These are phyloP conservation scores for Rhynchophorus ferrugineus DNA, from an alignment of 1,140 invertebrate genomes.

Conservation along the genomic window DNA sequence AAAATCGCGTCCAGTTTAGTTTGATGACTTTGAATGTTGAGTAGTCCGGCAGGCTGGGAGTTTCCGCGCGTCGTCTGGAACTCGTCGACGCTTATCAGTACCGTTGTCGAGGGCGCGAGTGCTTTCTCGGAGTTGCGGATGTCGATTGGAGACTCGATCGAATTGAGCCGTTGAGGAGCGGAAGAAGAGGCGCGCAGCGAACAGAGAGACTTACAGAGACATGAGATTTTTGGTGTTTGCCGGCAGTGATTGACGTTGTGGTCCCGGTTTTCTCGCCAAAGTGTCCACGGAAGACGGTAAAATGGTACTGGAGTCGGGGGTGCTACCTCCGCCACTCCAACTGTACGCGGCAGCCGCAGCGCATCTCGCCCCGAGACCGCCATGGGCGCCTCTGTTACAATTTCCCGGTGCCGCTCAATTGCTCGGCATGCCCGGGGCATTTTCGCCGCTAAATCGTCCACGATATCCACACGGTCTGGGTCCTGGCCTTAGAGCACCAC, in stretches of 20 bases:
- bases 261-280: slow-evolving; percentile 12
- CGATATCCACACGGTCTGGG: slow-evolving; percentile 35
- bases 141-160: not conserved
- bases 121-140: slow-evolving; percentile 4
- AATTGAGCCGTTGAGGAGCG: slow-evolving; percentile 6
- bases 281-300: slow-evolving; percentile 28
- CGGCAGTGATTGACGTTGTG: slow-evolving; percentile 5
- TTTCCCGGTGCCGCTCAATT: slow-evolving; percentile 36
- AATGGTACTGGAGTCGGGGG: slow-evolving; percentile 40
- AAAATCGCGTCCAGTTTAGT: not conserved
- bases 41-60: not conserved
- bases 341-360: slow-evolving; percentile 37
- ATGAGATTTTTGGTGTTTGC: slow-evolving; percentile 8
- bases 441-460: slow-evolving; percentile 35
- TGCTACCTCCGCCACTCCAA: slow-evolving; percentile 36
- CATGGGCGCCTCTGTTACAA: slow-evolving; percentile 40
- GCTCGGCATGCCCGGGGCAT: slow-evolving; percentile 37
- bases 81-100: no score
- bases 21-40: not conserved
- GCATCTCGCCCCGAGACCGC: slow-evolving; percentile 35
- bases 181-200: not conserved
- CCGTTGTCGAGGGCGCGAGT: slow-evolving; percentile 17
- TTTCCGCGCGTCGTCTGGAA: no score
- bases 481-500: slow-evolving; percentile 32
- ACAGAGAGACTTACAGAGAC: no score